Conservation (phyloP, 1,140 invertebrate species). For the Heterodera schachtii region DNA sequence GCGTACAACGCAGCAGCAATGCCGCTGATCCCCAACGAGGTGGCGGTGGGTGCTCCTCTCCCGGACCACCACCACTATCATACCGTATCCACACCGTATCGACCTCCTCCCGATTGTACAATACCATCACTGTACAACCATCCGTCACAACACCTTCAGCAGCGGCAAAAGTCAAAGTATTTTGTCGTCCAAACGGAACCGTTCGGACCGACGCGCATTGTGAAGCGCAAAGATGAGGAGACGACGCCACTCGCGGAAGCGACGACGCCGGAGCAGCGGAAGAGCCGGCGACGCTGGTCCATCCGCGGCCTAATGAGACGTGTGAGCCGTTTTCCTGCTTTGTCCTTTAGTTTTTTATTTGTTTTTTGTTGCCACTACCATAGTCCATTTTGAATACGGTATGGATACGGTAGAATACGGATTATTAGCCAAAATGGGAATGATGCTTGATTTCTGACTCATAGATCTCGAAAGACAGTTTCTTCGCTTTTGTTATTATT, state of each 20-base stretch:
- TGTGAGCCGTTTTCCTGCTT: not conserved
- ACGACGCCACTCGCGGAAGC: not conserved
- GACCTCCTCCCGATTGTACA: not conserved
- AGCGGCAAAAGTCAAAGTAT: not conserved
- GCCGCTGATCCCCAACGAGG: slow-evolving; percentile 16
- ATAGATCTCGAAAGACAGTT: not conserved
- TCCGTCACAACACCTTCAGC: not conserved
- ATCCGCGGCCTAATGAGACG: not conserved
- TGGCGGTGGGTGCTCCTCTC: not conserved
- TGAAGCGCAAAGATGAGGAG: not conserved
- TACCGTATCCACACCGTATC: slow-evolving; percentile 1
- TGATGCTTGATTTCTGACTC: not conserved
- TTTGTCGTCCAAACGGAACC: not conserved
- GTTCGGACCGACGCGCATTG: not conserved
- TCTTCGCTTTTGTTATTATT: not conserved
- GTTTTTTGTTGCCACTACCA: not conserved
- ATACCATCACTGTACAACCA: not conserved
- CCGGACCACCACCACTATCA: slow-evolving; percentile 7
- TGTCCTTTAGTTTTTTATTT: not conserved
- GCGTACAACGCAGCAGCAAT: not conserved
- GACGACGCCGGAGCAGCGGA: not conserved
- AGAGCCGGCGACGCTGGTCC: not conserved
- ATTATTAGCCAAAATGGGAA: not conserved
- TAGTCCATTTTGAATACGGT: not conserved
- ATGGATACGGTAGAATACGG: slow-evolving; percentile 2